Base-by-base conservation (phyloP, 1,140 invertebrate genomes). In the Phenacoccus solenopsis region DNA sequence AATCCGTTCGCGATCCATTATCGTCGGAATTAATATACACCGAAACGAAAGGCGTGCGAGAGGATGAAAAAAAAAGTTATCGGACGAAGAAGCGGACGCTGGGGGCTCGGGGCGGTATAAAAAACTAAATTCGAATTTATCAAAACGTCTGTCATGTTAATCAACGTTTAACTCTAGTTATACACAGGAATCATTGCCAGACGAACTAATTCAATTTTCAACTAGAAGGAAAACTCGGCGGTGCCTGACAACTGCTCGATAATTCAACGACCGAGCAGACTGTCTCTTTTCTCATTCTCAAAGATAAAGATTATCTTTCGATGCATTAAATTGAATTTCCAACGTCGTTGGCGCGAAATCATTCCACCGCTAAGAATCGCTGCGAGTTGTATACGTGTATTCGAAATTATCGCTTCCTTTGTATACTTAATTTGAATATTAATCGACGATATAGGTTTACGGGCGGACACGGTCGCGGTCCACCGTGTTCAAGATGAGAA, bases 61-160 rank as follows among this genome's bases (percentile, higher is more conserved):
- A n/a, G n/a, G n/a, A n/a, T n/a, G 30, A 32, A 32, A 32, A 32
- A 32, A 49, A 49, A 49, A n/a, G 12, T 5, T n/a, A 49, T 10
- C 20, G 16, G 16, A 49, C n/a, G n/a, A n/a, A n/a, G n/a, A n/a
- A n/a, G n/a, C n/a, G n/a, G n/a, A n/a, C n/a, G n/a, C n/a, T n/a
- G n/a, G n/a, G n/a, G n/a, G n/a, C n/a, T n/a, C n/a, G n/a, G n/a
- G n/a, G n/a, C n/a, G n/a, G n/a, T n/a, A n/a, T n/a, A 49, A 49
- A 49, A 49, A 49, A 49, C 38, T 49, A 49, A n/a, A 49, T 49
- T 49, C 38, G 38, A 49, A 49, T 49, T 49, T 49, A 49, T 49
- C 38, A 49, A 49, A 49, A 49, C 5, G 38, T 49, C 38, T 49
- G 38, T 49, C 38, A 49, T 49, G 38, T 49, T 49, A 49, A 49